Evolutionary conservation across 2,888 invertebrate species (phyloP).

Genomic region (Muscina levida): DNA sequence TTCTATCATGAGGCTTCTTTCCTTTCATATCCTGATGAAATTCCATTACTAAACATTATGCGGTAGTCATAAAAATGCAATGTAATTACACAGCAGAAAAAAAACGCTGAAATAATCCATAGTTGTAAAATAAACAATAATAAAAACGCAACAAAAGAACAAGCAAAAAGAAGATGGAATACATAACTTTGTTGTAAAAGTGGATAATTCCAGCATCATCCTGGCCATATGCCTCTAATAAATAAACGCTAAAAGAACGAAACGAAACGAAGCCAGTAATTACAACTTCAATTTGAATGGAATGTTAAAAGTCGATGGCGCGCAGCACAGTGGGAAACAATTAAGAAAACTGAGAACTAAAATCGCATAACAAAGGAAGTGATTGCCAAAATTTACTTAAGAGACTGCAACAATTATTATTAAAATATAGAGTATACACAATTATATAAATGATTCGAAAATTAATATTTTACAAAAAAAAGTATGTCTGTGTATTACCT

Average conservation of each 20-base stretch:
- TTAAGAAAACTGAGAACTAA: too few species aligned
- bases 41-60: slow-evolving; percentile 33
- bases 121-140: slow-evolving; percentile 46
- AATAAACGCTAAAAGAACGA: background rate
- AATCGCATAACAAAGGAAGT: too few species aligned
- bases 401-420: too few species aligned
- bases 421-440: too few species aligned
- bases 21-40: slow-evolving; percentile 4
- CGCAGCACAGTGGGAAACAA: too few species aligned
- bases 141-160: background rate
- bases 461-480: too few species aligned
- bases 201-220: slow-evolving; percentile 32
- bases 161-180: background rate
- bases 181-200: background rate
- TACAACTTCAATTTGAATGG: too few species aligned
- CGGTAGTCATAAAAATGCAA: slow-evolving; percentile 44
- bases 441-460: too few species aligned
- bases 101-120: slow-evolving; percentile 34
- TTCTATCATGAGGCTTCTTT: too few species aligned
- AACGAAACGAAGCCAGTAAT: background rate
- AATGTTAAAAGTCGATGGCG: too few species aligned
- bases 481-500: too few species aligned
- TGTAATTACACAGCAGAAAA: slow-evolving; percentile 45
- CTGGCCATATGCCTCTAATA: slow-evolving; percentile 33
- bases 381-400: too few species aligned